A percentile compares a stretch with the other conserved stretches of the same genome.
Conservation (phyloP, 2,888 invertebrate genomes). For the Drosophila stalkeri region DNA sequence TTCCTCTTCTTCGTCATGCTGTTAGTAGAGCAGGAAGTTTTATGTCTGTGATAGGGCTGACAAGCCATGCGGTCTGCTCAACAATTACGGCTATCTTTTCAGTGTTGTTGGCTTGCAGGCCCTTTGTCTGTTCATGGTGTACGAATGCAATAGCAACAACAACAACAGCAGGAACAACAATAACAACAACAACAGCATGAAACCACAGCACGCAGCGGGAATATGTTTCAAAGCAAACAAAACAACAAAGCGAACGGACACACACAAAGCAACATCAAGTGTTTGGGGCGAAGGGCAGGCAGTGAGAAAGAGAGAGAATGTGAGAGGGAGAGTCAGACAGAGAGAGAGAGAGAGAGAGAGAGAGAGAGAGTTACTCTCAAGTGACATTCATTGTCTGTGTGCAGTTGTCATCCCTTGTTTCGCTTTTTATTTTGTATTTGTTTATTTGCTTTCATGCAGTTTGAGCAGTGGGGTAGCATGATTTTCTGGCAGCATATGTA, state of each 20-base stretch:
- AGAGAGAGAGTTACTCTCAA: conserved; percentile 12
- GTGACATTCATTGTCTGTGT: conserved; percentile 55
- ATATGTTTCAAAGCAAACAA: conserved; percentile 59
- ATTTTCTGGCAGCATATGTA: not conserved
- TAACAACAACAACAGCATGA: conserved; percentile 16
- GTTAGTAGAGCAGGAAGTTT: not conserved
- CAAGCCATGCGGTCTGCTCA: conserved; percentile 35
- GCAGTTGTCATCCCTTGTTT: conserved; percentile 30
- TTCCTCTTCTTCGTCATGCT: not conserved
- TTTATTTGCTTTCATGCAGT: not conserved
- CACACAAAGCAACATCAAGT: conserved; percentile 35
- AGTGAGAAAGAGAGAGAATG: not conserved
- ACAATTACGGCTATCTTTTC: conserved; percentile 44
- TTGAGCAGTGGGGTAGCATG: not conserved
- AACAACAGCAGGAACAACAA: not conserved
- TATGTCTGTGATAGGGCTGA: not conserved
- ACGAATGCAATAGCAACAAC: conserved; percentile 29
- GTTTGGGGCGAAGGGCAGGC: conserved; percentile 3
- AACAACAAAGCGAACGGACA: conserved; percentile 41
- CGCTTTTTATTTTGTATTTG: conserved; percentile 11
- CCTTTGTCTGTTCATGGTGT: conserved; percentile 42
- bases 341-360: not conserved
- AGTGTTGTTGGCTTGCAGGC: conserved; percentile 17
- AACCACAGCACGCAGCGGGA: conserved; percentile 56
- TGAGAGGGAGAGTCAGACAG: not conserved